Base-by-base conservation (phyloP, 2,888 invertebrate species). In the Lasioglossum morio region DNA sequence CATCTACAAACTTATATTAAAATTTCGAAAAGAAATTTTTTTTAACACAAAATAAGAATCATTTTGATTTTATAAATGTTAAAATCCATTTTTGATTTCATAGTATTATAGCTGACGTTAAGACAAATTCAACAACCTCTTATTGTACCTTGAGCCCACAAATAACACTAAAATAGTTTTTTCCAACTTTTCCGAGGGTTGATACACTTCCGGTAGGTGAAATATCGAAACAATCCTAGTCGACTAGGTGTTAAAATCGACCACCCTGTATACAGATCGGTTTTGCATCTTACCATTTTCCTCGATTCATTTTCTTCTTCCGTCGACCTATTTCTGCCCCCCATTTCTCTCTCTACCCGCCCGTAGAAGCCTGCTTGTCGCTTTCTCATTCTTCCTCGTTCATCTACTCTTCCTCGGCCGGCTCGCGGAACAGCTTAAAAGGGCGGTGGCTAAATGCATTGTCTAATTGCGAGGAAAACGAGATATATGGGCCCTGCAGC, bases 391-490 rank as follows among this genome's bases (percentile, higher is more conserved):
- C 48, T 53, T 73, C 53, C 34, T 34, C 30, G 72, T 63, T 72
- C 70, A 40, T 75, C 40, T 23, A n/a, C 7, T 53, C 37, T 74
- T 70, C 27, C 70, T 27, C 46, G 57, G 43, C 53, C 34, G 43
- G n/a, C 75, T 73, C 60, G 78, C 30, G 23, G 79, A 76, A 77
- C 77, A 70, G 76, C 80, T 79, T 84, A 80, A 84, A 84, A 81
- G 40, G 46, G 70, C 57, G 69, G 57, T 63, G 76, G 43, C 77
- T 86, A 82, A 90, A 88, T 81, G 81, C 81, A 89, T 87, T 85
- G 88, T 92, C 80, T 83, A 90, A 92, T 92, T 90, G 89, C 87
- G 78, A 80, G 83, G 86, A 87, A 88, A 91, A 81, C 83, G 83
- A 72, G 77, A 53, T 75, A 70, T 60, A 69, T 69, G 69, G 60